phyloP scores from a whole-genome alignment of 2,888 invertebrate genomes.

The Agrotis ipsilon region DNA sequence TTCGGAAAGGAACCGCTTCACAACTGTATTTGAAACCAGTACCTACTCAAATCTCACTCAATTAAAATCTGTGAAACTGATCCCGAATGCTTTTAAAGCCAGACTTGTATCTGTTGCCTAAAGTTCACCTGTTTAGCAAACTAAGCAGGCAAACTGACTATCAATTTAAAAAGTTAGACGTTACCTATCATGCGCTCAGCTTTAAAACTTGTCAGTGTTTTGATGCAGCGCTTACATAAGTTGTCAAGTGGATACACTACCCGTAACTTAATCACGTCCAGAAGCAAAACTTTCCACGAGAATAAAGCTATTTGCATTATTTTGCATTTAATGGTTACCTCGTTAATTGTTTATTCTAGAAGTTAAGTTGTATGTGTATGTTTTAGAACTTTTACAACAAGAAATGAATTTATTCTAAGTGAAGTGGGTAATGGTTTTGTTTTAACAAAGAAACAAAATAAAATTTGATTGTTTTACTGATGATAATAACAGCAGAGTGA shows the following conservation, averaged over 20 bases:
- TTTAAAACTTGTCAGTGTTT: conserved; percentile 42
- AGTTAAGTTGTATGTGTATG: conserved; percentile 29
- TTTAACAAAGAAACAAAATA: background rate
- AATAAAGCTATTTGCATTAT: conserved; percentile 56
- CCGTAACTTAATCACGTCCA: conserved; percentile 41
- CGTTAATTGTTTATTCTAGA: conserved; percentile 57
- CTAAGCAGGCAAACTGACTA: conserved; percentile 8
- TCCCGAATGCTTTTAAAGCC: conserved; percentile 22
- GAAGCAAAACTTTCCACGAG: conserved; percentile 47
- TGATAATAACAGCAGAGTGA: background rate
- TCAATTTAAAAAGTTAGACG: conserved; percentile 45
- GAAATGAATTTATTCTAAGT: conserved; percentile 2
- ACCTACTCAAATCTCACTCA: background rate
- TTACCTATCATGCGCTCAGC: conserved; percentile 41
- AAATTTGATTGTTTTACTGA: background rate
- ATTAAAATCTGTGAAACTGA: background rate
- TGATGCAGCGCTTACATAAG: conserved; percentile 39
- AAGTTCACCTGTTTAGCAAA: conserved; percentile 30
- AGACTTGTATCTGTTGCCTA: background rate
- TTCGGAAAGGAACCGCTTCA: background rate
- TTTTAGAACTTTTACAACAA: conserved; percentile 31
- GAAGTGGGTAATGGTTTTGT: background rate
- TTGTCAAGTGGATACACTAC: conserved; percentile 38
- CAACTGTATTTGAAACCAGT: background rate
- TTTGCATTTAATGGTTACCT: conserved; percentile 55